Base-by-base conservation (phyloP, 92 coral and sea anemone species). In the Pocillopora meandrina region DNA sequence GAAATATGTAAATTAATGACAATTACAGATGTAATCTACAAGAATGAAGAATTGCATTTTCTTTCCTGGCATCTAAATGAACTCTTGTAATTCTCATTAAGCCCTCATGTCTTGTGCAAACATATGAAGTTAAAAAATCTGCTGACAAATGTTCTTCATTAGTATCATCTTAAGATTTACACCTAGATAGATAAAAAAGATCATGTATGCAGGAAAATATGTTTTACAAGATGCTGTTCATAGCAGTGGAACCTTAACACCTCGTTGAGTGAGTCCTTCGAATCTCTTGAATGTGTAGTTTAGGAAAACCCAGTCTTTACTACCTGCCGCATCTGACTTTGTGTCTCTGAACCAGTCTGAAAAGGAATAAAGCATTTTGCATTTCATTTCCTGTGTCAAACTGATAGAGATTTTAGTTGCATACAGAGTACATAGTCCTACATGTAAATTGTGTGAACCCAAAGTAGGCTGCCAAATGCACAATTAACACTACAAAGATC, bases 301-400 rank as follows among this genome's bases (percentile, higher is more conserved):
- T 31, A 96, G 96, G 75, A 96, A 96, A 10, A 96, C 99, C 99
- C 99, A 96, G 90, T 96, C 99, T 75, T 96, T 96, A 77, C 87
- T 87, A 65, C 91, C 91, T 15, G 94, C 85, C 12, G 93, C 71
- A 17, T 88, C 91, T 3, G 89, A 72, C 82, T 90, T 95, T 16
- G 90, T 78, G 61, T 94, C 92, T 73, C 74, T 89, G 72, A 92
- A 90, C 95, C 92, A 95, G 80, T 91, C 97, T 91, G 72, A 61
- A 64, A 60, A n/a, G 35, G 12, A 47, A 79, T 11, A 58, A 74
- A 65, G 52, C 52, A 42, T 42, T 42, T 42, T 42, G 23, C 12
- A 76, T 17, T 57, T 16, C 0, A 13, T 35, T 34, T 36, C 6
- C 12, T 55, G 69, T 11, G 57, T 56, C 55, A 65, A 26, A 42